phyloP scores from a whole-genome alignment of 2,113 vertebrate genomes.

The Antigone vipio region DNA sequence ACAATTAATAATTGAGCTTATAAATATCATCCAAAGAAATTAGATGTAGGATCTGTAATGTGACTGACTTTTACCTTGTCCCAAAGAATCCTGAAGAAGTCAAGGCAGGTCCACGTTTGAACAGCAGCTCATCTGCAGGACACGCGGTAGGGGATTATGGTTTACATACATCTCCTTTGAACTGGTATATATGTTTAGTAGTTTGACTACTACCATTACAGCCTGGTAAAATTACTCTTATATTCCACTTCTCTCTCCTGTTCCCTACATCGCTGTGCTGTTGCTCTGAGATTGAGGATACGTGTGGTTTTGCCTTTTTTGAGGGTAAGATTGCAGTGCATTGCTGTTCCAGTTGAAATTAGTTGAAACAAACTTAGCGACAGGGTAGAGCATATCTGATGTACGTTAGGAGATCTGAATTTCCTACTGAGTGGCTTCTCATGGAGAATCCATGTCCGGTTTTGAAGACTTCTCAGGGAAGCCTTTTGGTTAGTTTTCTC shows the following conservation, averaged over 20 bases:
- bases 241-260: background rate
- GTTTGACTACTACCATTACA: background rate
- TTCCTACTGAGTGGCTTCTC: background rate
- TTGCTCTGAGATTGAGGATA: background rate
- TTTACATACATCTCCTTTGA: background rate
- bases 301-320: background rate
- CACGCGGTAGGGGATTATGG: rapidly evolving
- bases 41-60: background rate
- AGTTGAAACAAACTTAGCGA: background rate
- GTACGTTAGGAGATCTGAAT: background rate
- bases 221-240: background rate
- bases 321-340: background rate
- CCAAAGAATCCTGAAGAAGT: background rate
- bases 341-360: background rate
- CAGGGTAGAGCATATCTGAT: background rate
- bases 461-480: background rate
- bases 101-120: background rate
- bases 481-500: background rate
- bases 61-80: background rate
- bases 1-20: background rate
- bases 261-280: rapidly evolving
- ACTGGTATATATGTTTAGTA: background rate
- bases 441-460: background rate
- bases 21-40: background rate
- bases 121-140: background rate